These are phyloP conservation scores for Rhinopithecus roxellana DNA, from an alignment of 2,113 vertebrate species.

Conservation along the genomic window DNA sequence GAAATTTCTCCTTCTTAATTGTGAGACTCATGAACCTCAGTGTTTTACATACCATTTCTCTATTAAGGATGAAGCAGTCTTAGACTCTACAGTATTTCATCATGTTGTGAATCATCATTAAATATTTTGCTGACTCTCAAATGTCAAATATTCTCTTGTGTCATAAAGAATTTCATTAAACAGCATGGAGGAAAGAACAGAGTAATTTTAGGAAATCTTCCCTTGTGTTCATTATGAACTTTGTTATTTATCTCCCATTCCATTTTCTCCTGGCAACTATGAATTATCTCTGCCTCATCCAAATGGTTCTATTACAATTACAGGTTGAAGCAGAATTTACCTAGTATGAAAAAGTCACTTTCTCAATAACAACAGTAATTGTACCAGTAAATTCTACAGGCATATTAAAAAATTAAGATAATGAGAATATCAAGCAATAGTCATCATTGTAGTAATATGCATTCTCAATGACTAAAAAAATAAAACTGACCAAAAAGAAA, in stretches of 20 bases:
- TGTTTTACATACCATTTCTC: not conserved
- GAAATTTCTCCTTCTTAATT: not conserved
- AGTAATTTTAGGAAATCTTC: conserved; percentile 7
- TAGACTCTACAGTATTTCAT: not conserved
- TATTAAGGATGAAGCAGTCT: not conserved
- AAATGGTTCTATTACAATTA: not conserved
- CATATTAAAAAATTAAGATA: not conserved
- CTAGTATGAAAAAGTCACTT: not conserved
- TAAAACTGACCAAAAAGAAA: not conserved
- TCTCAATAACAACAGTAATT: not conserved
- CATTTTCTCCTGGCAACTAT: not conserved
- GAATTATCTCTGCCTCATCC: not conserved
- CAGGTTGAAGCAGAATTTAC: not conserved
- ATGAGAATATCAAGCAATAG: not conserved
- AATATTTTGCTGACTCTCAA: conserved; percentile 40
- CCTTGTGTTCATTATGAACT: not conserved
- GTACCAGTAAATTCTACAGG: not conserved
- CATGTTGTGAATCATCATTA: not conserved
- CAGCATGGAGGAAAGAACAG: not conserved
- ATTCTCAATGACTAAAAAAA: not conserved
- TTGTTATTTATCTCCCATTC: not conserved
- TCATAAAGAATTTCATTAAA: conserved; percentile 54
- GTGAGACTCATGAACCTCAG: not conserved
- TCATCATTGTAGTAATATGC: not conserved
- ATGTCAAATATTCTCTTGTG: conserved; percentile 40